Evolutionary conservation across 1,140 invertebrate species (phyloP).

Genomic region (Palaemon carinicauda): DNA sequence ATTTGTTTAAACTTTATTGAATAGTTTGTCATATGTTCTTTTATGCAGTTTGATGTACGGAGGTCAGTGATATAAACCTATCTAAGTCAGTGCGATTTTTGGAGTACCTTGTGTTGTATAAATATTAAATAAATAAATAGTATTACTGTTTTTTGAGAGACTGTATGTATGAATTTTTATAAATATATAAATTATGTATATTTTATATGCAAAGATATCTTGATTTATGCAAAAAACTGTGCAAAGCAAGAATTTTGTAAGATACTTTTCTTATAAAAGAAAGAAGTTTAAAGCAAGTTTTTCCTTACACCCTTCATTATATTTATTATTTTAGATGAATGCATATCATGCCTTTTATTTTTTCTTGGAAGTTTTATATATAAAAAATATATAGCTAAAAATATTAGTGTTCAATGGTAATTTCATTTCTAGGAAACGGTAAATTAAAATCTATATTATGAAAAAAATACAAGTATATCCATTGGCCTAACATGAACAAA

Average conservation of each 20-base stretch:
- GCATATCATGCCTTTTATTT: no score
- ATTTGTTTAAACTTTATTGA: neutral
- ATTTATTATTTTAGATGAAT: no score
- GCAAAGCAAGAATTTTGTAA: slow-evolving; percentile 42
- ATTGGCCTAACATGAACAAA: no score
- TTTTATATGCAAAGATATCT: slow-evolving; percentile 47
- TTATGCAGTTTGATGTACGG: slow-evolving; percentile 38
- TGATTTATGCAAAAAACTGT: slow-evolving; percentile 35
- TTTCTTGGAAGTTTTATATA: no score
- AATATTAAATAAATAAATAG: neutral
- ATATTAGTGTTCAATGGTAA: no score
- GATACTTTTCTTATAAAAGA: slow-evolving; percentile 44
- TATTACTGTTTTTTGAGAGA: slow-evolving; percentile 16
- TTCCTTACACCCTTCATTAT: slow-evolving; percentile 8
- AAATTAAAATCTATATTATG: no score
- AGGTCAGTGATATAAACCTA: slow-evolving; percentile 18
- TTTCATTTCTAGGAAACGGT: no score
- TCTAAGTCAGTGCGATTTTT: neutral
- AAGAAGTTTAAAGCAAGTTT: neutral
- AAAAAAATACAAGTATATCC: no score
- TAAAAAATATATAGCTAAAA: no score
- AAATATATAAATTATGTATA: slow-evolving; percentile 47
- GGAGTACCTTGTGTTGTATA: slow-evolving; percentile 19
- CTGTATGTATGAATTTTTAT: slow-evolving; percentile 29
- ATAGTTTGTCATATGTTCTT: slow-evolving; percentile 21